Evolutionary conservation across 2,797 vertebrate species (phyloP).

Genomic region (Danionella dracula): DNA sequence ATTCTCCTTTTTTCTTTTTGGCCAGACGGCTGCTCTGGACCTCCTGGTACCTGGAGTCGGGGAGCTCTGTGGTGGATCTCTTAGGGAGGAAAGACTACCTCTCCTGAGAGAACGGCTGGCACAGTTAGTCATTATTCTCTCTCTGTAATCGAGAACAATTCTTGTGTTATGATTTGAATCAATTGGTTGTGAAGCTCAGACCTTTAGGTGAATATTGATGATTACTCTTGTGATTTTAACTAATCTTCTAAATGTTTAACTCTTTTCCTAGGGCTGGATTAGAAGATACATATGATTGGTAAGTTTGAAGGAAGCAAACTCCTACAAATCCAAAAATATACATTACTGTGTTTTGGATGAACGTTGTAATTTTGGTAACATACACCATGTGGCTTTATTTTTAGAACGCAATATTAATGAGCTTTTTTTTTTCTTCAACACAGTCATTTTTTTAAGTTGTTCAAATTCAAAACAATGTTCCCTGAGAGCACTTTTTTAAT

Average conservation of each 20-base stretch:
- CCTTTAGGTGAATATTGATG: no score
- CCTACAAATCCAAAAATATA: no score
- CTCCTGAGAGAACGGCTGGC: conserved; percentile 75
- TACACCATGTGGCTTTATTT: no score
- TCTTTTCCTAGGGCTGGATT: conserved; percentile 74
- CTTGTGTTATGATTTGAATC: neutral
- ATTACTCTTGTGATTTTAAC: no score
- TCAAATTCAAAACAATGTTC: no score
- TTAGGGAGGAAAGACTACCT: conserved; percentile 87
- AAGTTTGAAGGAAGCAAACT: conserved; percentile 49
- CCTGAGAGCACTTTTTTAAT: neutral
- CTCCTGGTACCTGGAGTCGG: conserved; percentile 91
- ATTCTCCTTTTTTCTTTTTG: conserved; percentile 22
- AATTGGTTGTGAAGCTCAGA: no score
- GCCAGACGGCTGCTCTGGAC: conserved; percentile 90
- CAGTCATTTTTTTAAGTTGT: no score
- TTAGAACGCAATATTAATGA: no score
- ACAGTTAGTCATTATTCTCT: conserved; percentile 61
- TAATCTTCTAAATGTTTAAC: neutral
- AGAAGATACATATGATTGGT: conserved; percentile 83
- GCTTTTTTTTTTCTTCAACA: no score
- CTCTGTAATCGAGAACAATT: neutral
- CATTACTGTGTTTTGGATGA: no score
- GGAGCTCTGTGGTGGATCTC: conserved; percentile 90
- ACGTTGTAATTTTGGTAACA: no score